Evolutionary conservation across 2,888 invertebrate species (phyloP), one percentile per base, ranked within the genome.

Genomic region (Carterocephalus palaemon): DNA sequence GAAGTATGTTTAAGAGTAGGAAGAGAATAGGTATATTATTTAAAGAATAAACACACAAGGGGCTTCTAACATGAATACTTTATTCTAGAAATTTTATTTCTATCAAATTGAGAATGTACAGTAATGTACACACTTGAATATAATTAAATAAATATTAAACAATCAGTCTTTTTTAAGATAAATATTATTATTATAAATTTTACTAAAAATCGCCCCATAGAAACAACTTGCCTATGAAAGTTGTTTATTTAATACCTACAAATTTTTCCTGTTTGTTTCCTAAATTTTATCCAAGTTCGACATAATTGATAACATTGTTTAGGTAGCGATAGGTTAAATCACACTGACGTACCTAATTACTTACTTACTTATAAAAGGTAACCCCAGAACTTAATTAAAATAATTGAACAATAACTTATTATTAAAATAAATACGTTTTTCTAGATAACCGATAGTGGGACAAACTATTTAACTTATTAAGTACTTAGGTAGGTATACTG

Each of bases 131-230:
- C 48, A 57, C 59, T 64, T 52, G 45, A 62, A 54, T 53, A 59
- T 59, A 61, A 62, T 54, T 62, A 69, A 74, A 74, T 67, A 75
- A 81, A 75, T 57, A 49, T 69, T 78, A 83, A 84, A 82, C 62
- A 79, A 84, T 85, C 85, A 85, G 85, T 85, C 85, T 85, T 85
- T 77, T 81, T 71, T 73, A 83, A 84, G 83, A 81, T 82, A 82
- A 81, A 67, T 53, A 56, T 66, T 62, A 56, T 47, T 45, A 49
- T 54, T 52, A 55, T 59, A 56, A 56, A 59, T 49, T 54, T 53
- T 46, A 47, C 56, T 56, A 56, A 52, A 42, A 29, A 13, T 17
- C 16, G 10, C 46, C 45, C 48, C 39, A 39, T 49, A 51, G 51
- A 54, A 53, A 34, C 47, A 48, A 47, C 47, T 52, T 48, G 45